Percentiles rank a stretch among this genome's conserved stretches.
These are phyloP conservation scores for Fratercula arctica DNA, from an alignment of 2,797 vertebrate species.

Conservation along the genomic window DNA sequence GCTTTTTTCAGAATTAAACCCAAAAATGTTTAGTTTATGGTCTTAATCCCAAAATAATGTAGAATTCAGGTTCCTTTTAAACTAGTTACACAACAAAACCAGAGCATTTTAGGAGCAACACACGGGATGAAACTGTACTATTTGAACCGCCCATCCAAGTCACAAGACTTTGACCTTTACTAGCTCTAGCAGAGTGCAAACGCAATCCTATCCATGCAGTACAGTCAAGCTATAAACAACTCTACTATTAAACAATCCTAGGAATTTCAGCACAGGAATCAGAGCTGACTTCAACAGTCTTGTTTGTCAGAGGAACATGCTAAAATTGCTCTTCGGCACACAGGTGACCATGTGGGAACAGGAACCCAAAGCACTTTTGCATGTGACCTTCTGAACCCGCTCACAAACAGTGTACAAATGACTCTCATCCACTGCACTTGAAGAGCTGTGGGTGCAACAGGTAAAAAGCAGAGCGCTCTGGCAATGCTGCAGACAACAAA, in stretches of 20 bases:
- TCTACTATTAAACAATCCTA: background rate
- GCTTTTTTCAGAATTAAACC: background rate
- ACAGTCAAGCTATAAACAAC: background rate
- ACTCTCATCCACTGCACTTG: background rate
- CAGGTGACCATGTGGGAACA: background rate
- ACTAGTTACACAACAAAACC: background rate
- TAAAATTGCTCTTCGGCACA: background rate
- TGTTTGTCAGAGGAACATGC: background rate
- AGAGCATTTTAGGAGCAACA: background rate
- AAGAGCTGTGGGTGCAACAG: background rate
- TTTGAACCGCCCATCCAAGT: background rate
- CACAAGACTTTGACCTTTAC: background rate
- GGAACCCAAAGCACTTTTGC: background rate
- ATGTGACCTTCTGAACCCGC: background rate
- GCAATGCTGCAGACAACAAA: background rate
- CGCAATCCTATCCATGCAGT: background rate
- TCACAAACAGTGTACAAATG: background rate
- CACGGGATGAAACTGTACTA: background rate
- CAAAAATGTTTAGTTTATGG: background rate
- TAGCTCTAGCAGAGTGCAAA: background rate
- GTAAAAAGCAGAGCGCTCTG: background rate
- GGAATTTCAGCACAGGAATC: background rate
- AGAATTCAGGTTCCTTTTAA: background rate
- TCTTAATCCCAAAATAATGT: background rate
- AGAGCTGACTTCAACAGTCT: background rate